Evolutionary conservation across 2,113 vertebrate species (phyloP).

Genomic region (Pomatorhinus ruficollis): DNA sequence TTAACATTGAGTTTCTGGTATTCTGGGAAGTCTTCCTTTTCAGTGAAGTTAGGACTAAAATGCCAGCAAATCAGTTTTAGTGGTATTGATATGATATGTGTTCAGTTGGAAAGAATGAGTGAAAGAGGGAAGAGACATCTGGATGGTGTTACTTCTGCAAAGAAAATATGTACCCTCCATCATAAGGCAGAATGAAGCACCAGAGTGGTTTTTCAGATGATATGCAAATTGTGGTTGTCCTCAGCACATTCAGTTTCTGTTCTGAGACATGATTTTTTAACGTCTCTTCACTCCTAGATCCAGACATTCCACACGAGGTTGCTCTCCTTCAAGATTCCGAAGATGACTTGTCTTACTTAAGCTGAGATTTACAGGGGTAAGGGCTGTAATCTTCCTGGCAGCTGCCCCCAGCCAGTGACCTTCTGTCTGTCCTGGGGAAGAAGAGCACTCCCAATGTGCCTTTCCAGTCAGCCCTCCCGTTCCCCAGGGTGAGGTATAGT

Average conservation of each 20-base stretch:
- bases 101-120: neutral
- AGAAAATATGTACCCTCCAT: neutral
- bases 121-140: constrained; percentile 5
- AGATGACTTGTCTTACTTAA: neutral
- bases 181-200: neutral
- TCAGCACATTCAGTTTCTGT: neutral
- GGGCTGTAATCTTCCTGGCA: neutral
- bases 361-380: neutral
- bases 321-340: neutral
- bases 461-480: neutral
- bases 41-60: neutral
- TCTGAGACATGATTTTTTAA: neutral
- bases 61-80: neutral
- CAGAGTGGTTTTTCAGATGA: neutral
- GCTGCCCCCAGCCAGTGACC: neutral
- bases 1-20: neutral
- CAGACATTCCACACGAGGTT: neutral
- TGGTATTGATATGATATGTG: neutral
- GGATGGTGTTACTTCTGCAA: neutral
- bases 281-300: neutral
- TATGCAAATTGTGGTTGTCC: neutral
- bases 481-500: too few relatives aligned
- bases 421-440: neutral
- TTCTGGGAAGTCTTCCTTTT: constrained; percentile 9
- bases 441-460: neutral